phyloP scores from a whole-genome alignment of 1,140 invertebrate genomes.

The Pseudoatta argentina region DNA sequence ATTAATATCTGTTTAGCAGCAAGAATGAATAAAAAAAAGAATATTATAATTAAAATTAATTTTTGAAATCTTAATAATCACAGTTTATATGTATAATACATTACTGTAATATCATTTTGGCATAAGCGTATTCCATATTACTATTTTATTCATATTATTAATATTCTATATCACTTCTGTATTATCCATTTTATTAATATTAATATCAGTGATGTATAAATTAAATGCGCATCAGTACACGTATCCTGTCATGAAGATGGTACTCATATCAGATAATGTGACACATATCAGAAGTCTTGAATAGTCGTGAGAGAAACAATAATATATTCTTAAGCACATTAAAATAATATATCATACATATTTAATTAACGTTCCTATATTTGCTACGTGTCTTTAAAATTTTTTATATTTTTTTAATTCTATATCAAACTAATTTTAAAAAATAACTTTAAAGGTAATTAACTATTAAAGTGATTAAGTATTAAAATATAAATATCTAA shows the following conservation, averaged over 20 bases:
- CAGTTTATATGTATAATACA: background rate
- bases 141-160: background rate
- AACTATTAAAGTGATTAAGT: background rate
- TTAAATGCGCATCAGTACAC: background rate
- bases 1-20: background rate
- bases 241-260: constrained; percentile 11
- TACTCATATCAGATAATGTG: background rate
- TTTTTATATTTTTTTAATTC: background rate
- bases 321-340: background rate
- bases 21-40: too few species aligned
- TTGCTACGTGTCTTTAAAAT: background rate
- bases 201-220: background rate
- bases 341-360: background rate
- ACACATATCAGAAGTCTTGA: constrained; percentile 30
- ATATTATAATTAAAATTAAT: background rate
- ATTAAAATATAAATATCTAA: background rate
- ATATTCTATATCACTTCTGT: background rate
- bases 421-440: background rate
- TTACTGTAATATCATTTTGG: background rate
- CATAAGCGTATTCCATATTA: background rate
- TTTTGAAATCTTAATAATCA: background rate
- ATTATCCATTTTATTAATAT: background rate
- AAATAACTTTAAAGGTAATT: background rate
- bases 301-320: background rate
- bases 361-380: background rate